Evolutionary conservation across 2,888 invertebrate genomes (phyloP), one percentile per base, ranked within the genome.

Genomic region (Acrobasis suavella): DNA sequence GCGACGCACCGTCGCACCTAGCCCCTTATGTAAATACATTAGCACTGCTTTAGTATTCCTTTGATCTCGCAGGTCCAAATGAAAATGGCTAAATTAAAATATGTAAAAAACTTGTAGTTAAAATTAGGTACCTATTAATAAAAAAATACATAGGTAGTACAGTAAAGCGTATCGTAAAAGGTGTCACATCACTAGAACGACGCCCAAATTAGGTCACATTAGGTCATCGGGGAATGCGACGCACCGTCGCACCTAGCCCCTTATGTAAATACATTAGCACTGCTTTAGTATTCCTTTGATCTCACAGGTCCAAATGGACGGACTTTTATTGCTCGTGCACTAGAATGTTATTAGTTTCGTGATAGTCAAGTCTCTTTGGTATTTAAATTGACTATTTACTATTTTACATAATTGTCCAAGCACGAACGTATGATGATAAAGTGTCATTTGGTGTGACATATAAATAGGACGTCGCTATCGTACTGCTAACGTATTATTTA

Each of bases 1-100:
- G 54, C 15, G 38, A 38, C 54, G 54, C 54, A 8, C 42, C 56
- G 56, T 17, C 42, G 56, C 56, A 56, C 56, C 56, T 42, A 42
- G 54, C 14, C 9, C 38, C 15, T 39, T 51, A 51, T 14, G 6
- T 9, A n/a, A 38, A 9, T 17, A 17, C 50, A 51, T 52, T 22
- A 52, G 50, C 16, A 10, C 50, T 32, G 32, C 22, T 52, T 32
- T n/a, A 37, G 12, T 32, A 32, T 55, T 55, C 54, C 54, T 55
- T 55, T 55, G 54, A 55, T 55, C 54, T 16, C 7, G 54, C 14
- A 22, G 52, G 8, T 38, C n/a, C n/a, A n/a, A n/a, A n/a, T n/a
- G n/a, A n/a, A n/a, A n/a, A n/a, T n/a, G n/a, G n/a, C n/a, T n/a
- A n/a, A n/a, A n/a, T n/a, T n/a, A n/a, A n/a, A n/a, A n/a, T n/a